Evolutionary conservation across 2,888 invertebrate genomes (phyloP).

Genomic region (Crepidodera aurea): DNA sequence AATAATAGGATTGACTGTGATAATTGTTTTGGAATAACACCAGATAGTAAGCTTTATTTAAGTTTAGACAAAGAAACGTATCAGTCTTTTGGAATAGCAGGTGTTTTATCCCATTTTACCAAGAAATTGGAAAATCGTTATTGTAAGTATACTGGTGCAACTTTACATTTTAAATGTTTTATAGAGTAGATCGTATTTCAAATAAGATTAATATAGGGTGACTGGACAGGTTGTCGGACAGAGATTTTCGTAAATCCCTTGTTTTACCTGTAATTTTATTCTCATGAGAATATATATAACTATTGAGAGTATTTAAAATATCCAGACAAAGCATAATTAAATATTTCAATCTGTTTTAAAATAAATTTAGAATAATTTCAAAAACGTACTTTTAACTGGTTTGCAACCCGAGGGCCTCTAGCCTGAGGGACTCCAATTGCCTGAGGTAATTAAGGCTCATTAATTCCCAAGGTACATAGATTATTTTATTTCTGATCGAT

Average conservation of each 20-base stretch:
- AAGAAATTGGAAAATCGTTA: conserved; percentile 39
- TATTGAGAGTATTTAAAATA: too few species aligned
- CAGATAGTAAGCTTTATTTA: conserved; percentile 64
- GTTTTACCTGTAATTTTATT: too few species aligned
- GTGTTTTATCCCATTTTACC: conserved; percentile 49
- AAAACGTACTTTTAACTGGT: too few species aligned
- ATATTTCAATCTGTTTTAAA: too few species aligned
- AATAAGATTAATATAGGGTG: background rate
- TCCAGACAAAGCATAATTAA: too few species aligned
- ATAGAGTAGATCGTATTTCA: background rate
- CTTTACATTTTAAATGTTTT: background rate
- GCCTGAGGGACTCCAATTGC: too few species aligned
- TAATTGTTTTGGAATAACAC: conserved; percentile 64
- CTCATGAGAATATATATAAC: too few species aligned
- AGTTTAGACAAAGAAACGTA: conserved; percentile 64
- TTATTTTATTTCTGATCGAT: too few species aligned
- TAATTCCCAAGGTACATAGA: too few species aligned
- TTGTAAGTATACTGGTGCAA: conserved; percentile 39
- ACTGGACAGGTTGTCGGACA: background rate
- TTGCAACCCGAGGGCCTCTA: too few species aligned
- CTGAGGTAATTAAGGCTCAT: too few species aligned
- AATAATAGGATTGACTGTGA: conserved; percentile 64
- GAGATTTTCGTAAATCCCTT: background rate
- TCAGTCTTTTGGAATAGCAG: conserved; percentile 66
- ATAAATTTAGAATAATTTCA: too few species aligned